phyloP scores from a whole-genome alignment of 1,140 invertebrate genomes.

The Drepana arcuata region DNA sequence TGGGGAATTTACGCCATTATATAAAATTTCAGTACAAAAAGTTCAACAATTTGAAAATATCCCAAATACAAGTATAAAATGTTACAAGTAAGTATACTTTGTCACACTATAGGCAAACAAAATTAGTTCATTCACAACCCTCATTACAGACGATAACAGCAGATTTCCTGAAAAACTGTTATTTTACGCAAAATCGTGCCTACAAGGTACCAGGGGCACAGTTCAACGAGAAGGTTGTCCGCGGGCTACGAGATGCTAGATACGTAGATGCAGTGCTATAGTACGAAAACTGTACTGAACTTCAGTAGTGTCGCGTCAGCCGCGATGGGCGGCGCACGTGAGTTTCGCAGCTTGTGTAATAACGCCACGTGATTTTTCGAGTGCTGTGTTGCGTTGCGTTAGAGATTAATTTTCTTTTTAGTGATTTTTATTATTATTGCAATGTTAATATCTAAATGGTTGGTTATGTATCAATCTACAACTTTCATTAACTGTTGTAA shows the following conservation, averaged over 20 bases:
- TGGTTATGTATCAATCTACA: no score
- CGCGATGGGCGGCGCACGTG: conserved; percentile 31
- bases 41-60: no score
- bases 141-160: no score
- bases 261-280: conserved; percentile 20
- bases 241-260: conserved; percentile 19
- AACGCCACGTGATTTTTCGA: no score
- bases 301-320: conserved; percentile 42
- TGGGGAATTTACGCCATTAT: no score
- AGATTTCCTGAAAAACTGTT: conserved; percentile 22
- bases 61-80: no score
- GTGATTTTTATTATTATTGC: conserved; percentile 10
- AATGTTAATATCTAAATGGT: conserved; percentile 9
- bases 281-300: conserved; percentile 23
- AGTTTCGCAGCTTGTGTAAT: no score
- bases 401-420: conserved; percentile 30
- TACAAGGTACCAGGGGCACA: conserved; percentile 39
- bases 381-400: conserved; percentile 5
- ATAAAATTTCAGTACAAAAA: no score
- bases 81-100: no score
- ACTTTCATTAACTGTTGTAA: no score
- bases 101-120: no score
- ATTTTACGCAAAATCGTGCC: conserved; percentile 30
- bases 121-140: no score
- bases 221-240: conserved; percentile 17